Base-by-base conservation (phyloP, 2,113 vertebrate species). In the Hirundichthys speculiger region DNA sequence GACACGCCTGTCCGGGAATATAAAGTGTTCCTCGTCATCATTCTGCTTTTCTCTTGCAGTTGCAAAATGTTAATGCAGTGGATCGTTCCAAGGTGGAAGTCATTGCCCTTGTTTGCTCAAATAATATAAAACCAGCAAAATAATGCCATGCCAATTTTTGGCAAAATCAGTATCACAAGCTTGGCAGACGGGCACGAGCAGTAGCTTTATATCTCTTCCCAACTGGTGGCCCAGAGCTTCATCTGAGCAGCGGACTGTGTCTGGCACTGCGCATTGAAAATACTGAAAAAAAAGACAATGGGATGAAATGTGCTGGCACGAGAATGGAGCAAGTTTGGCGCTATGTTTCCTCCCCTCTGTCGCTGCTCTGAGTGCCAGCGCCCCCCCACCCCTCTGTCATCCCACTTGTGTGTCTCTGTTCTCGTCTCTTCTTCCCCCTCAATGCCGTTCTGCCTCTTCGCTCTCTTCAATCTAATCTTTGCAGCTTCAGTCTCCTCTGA, bases 261-360 rank as follows among this genome's bases (percentile, higher is more conserved):
- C 78, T 78, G 75, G 84, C 78, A 76, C 50, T 59, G 76, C 56
- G 41, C 48, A 19, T 19, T 52, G 69, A 69, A 73, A 72, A 47
- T 39, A 52, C 41, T 12, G 21, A 3, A 3, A 15, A n/a, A 22
- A 63, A 38, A 69, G 68, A 86, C 82, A 87, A 88, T 80, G 43
- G 85, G 75, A 79, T 90, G 73, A 89, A 88, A 82, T 83, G 75
- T 80, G 71, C 72, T 86, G 84, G 84, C 84, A 81, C 2, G 54
- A 59, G 64, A 38, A 16, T n/a, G 77, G 50, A 74, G 70, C 46
- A 24, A 70, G 77, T 84, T 84, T 85, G 84, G 78, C 80, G 63
- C 70, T 4, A 10, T 18, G 16, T 49, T 54, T 53, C 20, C 65
- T 70, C 73, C 70, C 58, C 75, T 72, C 72, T 70, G 78, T 66